A percentile compares a stretch with the other conserved stretches of the same genome.
These are phyloP conservation scores for Seriola rivoliana DNA, from an alignment of 2,113 vertebrate genomes.

Conservation along the genomic window DNA sequence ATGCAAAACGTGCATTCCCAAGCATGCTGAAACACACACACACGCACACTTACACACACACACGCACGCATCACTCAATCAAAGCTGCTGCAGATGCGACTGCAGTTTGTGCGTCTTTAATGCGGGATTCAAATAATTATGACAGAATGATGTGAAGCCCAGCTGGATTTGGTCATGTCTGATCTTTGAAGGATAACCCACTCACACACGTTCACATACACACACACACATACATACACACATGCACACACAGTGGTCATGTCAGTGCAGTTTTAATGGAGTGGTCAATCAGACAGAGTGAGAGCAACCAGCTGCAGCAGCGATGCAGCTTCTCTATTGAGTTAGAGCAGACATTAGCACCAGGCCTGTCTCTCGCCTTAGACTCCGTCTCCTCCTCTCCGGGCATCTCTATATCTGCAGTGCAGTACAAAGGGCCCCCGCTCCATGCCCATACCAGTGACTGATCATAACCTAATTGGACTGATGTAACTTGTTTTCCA, in stretches of 20 bases:
- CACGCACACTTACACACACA: conserved; percentile 2
- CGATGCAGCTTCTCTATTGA: conserved; percentile 61
- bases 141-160: conserved; percentile 34
- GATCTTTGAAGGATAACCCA: conserved; percentile 36
- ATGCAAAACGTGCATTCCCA: conserved; percentile 38
- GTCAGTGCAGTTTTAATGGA: conserved; percentile 62
- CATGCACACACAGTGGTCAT: conserved; percentile 43
- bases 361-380: conserved; percentile 62
- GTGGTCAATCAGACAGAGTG: conserved; percentile 61
- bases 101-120: conserved; percentile 25
- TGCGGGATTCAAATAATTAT: conserved; percentile 19
- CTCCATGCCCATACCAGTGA: conserved; percentile 40
- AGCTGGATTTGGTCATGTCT: conserved; percentile 35
- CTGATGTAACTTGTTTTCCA: conserved; percentile 75
- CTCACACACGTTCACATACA: neutral
- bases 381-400: conserved; percentile 55
- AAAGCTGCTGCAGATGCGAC: conserved; percentile 17
- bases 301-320: conserved; percentile 35
- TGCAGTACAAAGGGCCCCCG: conserved; percentile 8
- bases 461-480: conserved; percentile 73
- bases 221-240: conserved; percentile 12
- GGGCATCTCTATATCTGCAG: conserved; percentile 23
- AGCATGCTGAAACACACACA: neutral
- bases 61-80: conserved; percentile 15
- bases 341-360: conserved; percentile 73